Conservation (phyloP, 2,797 vertebrate genomes). For the Tapera naevia region DNA sequence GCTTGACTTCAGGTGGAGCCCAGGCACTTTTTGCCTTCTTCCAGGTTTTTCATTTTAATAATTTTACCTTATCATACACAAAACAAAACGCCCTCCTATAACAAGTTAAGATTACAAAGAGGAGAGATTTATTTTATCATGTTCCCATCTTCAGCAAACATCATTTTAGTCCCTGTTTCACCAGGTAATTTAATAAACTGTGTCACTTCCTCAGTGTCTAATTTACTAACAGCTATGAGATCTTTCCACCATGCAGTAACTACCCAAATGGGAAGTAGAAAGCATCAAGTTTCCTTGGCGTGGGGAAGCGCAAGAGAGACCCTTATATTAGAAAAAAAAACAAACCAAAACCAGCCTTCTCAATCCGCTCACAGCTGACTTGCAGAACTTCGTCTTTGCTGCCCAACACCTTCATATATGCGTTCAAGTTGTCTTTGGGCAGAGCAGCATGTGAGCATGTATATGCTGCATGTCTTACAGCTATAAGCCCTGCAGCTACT, state of each 20-base stretch:
- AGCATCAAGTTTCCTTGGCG: background rate
- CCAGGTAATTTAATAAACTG: background rate
- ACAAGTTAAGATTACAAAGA: background rate
- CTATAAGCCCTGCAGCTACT: background rate
- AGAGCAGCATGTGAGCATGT: background rate
- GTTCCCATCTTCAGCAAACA: background rate
- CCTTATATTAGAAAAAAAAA: background rate
- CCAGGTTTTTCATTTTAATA: background rate
- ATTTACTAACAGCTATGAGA: background rate
- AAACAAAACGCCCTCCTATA: too few species aligned
- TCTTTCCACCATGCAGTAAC: background rate
- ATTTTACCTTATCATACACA: background rate
- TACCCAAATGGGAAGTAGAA: background rate
- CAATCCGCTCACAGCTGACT: background rate
- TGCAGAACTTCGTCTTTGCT: background rate
- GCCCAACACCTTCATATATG: fast-evolving
- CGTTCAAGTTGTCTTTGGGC: background rate
- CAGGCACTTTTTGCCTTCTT: background rate
- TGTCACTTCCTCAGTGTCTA: conserved; percentile 11
- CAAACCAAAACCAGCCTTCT: background rate
- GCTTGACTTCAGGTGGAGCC: background rate
- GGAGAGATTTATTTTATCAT: background rate
- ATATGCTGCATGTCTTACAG: background rate
- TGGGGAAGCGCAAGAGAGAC: background rate
- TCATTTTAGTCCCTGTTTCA: background rate